Conservation (phyloP, 2,797 vertebrate species). For the Chrysocyon brachyurus region DNA sequence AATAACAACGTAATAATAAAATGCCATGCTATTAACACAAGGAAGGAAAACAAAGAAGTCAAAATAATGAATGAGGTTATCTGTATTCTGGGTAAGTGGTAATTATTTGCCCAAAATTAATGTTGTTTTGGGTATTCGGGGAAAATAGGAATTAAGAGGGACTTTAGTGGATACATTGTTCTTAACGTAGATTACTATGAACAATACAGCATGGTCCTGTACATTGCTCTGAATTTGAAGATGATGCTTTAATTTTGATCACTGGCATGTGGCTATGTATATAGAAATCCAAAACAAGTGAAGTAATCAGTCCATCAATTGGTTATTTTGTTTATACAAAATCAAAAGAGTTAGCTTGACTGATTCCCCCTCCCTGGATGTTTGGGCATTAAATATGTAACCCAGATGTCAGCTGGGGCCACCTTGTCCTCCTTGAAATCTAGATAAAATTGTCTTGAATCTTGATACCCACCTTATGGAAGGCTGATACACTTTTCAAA, state of each 20-base stretch:
- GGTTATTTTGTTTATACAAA: constrained; percentile 78
- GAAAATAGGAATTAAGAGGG: neutral
- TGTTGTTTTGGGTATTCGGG: neutral
- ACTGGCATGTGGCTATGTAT: constrained; percentile 68
- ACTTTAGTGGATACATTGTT: neutral
- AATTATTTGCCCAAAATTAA: neutral
- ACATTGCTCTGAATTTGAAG: constrained; percentile 60
- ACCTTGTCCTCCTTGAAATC: neutral
- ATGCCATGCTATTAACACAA: neutral
- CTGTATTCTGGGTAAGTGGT: neutral
- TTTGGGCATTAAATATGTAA: constrained; percentile 81
- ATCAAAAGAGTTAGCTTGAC: constrained; percentile 74
- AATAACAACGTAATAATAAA: neutral
- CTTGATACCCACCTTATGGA: constrained; percentile 8
- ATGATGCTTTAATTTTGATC: constrained; percentile 39
- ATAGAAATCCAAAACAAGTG: constrained; percentile 73
- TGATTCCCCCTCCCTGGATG: constrained; percentile 63
- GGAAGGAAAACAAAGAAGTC: neutral
- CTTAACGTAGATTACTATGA: neutral
- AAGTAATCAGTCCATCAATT: constrained; percentile 71
- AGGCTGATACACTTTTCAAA: neutral
- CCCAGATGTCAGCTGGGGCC: constrained; percentile 78
- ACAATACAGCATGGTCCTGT: neutral
- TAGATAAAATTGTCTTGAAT: constrained; percentile 69
- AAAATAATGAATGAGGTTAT: neutral